These are phyloP conservation scores for Sinodicranocentrus sp. DNA, from an alignment of 2,888 invertebrate species.

Conservation along the genomic window DNA sequence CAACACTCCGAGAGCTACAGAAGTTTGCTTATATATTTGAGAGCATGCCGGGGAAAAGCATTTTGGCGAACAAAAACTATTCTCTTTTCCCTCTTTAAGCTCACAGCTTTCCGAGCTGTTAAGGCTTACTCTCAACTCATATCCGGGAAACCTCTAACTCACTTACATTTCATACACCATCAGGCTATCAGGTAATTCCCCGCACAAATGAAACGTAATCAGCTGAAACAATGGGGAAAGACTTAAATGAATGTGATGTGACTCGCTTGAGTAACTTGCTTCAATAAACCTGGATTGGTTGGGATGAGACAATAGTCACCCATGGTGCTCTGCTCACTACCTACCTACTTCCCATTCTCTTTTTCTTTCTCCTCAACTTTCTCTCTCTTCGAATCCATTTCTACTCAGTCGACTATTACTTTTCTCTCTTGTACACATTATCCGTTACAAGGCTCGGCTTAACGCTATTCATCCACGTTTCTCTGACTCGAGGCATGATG, in stretches of 20 bases:
- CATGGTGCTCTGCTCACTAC: constrained; percentile 30
- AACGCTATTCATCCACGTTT: constrained; percentile 34
- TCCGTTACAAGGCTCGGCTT: constrained; percentile 61
- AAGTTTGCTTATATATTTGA: constrained; percentile 7
- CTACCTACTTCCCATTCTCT: background rate
- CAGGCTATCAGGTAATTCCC: constrained; percentile 63
- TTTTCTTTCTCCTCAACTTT: constrained; percentile 22
- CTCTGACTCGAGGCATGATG: background rate
- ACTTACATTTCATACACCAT: constrained; percentile 50
- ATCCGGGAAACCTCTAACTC: constrained; percentile 22
- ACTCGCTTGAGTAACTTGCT: constrained; percentile 65
- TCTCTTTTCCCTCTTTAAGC: constrained; percentile 5
- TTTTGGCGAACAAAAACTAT: constrained; percentile 2
- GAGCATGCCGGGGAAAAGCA: background rate
- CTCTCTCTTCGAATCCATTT: constrained; percentile 13
- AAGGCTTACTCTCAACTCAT: constrained; percentile 11
- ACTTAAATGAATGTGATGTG: constrained; percentile 67
- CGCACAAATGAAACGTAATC: constrained; percentile 65
- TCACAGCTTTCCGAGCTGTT: background rate
- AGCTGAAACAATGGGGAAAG: constrained; percentile 63
- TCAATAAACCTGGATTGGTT: constrained; percentile 57
- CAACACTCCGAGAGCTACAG: background rate
- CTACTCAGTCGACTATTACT: constrained; percentile 46
- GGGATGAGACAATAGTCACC: constrained; percentile 60
- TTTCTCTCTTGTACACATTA: constrained; percentile 55